phyloP scores from a whole-genome alignment of 2,113 vertebrate species.

The Grammatotria lemairii region DNA sequence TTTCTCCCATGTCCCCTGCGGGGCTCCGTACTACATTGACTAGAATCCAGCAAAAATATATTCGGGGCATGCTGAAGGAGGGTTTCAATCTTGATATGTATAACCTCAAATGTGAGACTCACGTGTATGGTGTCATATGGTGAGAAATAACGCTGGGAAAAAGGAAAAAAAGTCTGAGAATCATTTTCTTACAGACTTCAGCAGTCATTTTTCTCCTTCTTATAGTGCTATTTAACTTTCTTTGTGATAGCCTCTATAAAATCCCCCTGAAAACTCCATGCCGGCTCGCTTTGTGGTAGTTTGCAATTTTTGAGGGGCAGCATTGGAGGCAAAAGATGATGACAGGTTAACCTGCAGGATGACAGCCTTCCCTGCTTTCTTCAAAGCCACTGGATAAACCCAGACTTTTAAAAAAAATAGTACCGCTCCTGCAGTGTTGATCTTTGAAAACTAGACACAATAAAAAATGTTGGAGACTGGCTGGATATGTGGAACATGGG shows the following conservation, averaged over 20 bases:
- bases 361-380: not conserved
- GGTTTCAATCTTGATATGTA: not conserved
- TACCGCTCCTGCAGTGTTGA: not conserved
- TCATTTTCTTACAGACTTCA: fast-evolving
- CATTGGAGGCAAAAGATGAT: not conserved
- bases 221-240: not conserved
- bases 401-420: not conserved
- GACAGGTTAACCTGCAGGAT: not conserved
- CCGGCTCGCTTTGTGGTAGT: fast-evolving
- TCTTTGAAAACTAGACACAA: not conserved
- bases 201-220: not conserved
- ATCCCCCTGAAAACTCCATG: not conserved
- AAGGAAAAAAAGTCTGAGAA: not conserved
- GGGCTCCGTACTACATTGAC: not conserved
- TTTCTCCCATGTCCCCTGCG: too few relatives aligned
- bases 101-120: not conserved
- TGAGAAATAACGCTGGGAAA: fast-evolving
- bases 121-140: not conserved
- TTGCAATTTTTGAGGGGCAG: not conserved
- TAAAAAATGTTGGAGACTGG: not conserved
- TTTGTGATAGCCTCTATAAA: not conserved
- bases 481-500: fast-evolving
- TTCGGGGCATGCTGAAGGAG: too few relatives aligned
- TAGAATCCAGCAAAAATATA: not conserved
- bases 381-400: not conserved